Conservation (phyloP, 2,888 invertebrate species). For the Eupithecia abbreviata region DNA sequence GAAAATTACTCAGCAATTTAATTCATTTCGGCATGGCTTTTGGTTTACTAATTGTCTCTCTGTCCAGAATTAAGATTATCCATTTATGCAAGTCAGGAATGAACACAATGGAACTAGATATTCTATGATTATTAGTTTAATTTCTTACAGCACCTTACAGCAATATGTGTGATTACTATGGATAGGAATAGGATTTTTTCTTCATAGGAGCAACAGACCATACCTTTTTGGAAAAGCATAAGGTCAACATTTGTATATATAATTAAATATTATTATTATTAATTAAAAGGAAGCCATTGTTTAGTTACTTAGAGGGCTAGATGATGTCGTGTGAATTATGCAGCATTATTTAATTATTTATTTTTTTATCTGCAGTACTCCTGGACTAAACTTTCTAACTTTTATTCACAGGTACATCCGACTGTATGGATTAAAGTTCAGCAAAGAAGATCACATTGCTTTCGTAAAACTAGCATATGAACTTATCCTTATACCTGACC, state of each 20-base stretch:
- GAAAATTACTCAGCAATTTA: background rate
- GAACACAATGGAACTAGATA: background rate
- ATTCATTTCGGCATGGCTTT: background rate
- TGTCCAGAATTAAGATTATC: background rate
- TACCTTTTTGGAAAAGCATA: too few species aligned
- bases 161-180: too few species aligned
- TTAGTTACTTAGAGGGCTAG: background rate
- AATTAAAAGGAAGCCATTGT: background rate
- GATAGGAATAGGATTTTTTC: too few species aligned
- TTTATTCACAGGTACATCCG: constrained; percentile 88
- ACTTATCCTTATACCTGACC: constrained; percentile 88
- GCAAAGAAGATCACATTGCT: constrained; percentile 94
- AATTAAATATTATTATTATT: background rate
- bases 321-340: background rate
- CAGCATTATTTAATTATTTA: background rate
- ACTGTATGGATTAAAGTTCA: constrained; percentile 93
- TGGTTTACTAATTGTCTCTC: background rate
- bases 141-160: background rate
- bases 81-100: background rate
- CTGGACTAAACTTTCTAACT: background rate
- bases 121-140: background rate
- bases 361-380: background rate
- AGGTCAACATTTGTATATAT: too few species aligned
- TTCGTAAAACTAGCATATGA: constrained; percentile 92
- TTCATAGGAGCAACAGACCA: too few species aligned